Conservation (phyloP, 2,888 invertebrate genomes). For the Archips xylosteana region DNA sequence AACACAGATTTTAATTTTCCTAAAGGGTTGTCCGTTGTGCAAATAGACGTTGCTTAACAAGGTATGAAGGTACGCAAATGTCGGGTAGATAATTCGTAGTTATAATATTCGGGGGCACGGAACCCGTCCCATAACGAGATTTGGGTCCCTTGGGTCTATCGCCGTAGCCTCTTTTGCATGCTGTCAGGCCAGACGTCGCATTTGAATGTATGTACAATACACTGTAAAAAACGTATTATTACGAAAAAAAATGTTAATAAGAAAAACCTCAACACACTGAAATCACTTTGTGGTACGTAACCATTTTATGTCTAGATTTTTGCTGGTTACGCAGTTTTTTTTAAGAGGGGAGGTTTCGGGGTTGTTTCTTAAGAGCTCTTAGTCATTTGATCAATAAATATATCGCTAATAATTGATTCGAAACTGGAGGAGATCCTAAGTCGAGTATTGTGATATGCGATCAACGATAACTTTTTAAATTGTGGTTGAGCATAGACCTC, state of each 20-base stretch:
- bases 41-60: slow-evolving; percentile 21
- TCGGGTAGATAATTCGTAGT: slow-evolving; percentile 23
- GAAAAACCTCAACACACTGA: neutral
- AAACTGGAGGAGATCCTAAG: no score
- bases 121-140: slow-evolving; percentile 9
- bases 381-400: no score
- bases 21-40: slow-evolving; percentile 11
- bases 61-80: slow-evolving; percentile 13
- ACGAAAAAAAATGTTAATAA: no score
- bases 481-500: no score
- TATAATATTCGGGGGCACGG: slow-evolving; percentile 35
- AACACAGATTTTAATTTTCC: slow-evolving; percentile 20
- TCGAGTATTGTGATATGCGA: no score
- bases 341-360: no score
- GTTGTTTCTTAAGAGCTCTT: no score
- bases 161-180: neutral
- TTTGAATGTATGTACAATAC: neutral
- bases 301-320: no score
- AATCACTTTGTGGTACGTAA: no score
- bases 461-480: no score
- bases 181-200: neutral
- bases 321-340: no score
- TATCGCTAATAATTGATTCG: no score
- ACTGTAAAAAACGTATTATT: neutral
- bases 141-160: neutral